Evolutionary conservation across 2,888 invertebrate species (phyloP).

Genomic region (Nephrotoma guestfalica): DNA sequence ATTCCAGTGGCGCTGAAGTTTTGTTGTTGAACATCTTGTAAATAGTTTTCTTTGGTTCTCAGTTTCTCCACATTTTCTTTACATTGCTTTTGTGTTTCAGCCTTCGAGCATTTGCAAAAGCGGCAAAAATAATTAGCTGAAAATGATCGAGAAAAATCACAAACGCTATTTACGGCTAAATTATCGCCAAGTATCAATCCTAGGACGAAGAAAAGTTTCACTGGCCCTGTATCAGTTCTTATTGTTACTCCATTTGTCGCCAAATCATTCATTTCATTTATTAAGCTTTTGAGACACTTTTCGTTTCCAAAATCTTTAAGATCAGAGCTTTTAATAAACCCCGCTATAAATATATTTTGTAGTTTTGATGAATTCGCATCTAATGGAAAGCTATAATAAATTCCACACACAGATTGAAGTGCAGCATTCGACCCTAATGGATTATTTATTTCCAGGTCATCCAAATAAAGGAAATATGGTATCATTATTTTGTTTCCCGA

Average conservation of each 20-base stretch:
- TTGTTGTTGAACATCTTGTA: not conserved
- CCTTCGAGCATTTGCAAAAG: conserved; percentile 7
- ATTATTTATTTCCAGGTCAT: conserved; percentile 4
- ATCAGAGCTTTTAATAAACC: conserved; percentile 5
- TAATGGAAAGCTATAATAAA: conserved; percentile 6
- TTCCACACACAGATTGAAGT: conserved; percentile 1
- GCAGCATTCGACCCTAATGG: conserved; percentile 7
- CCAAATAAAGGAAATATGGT: conserved; percentile 2
- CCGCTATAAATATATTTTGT: conserved; percentile 2
- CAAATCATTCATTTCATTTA: conserved; percentile 8
- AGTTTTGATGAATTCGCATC: conserved; percentile 4
- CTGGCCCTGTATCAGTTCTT: not conserved
- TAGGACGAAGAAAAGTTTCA: conserved; percentile 2
- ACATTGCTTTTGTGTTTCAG: not conserved
- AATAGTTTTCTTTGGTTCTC: conserved; percentile 1
- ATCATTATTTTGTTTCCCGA: not conserved
- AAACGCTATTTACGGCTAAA: conserved; percentile 5
- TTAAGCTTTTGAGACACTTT: conserved; percentile 6
- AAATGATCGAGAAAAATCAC: conserved; percentile 7
- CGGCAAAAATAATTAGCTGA: conserved; percentile 5
- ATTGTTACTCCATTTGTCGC: conserved; percentile 3
- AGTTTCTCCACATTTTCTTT: not conserved
- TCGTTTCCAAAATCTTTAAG: conserved; percentile 8
- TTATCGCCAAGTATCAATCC: conserved; percentile 8
- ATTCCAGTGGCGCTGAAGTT: not conserved